phyloP scores from a whole-genome alignment of 30 jellyfish, hydroid and myxozoan genomes.

The Phacellophora camtschatica region DNA sequence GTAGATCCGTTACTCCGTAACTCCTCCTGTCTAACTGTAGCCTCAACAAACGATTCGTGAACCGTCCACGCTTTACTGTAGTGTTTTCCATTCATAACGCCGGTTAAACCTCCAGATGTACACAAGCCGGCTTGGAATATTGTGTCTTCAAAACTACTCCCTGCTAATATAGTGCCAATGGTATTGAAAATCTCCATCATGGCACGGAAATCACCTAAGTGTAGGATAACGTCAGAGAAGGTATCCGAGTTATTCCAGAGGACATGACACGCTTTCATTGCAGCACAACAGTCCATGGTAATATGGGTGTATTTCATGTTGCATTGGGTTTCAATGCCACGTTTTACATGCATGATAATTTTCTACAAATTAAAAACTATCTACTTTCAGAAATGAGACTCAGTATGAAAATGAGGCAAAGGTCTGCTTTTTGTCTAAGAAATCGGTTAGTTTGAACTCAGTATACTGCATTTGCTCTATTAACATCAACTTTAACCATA shows the following conservation, averaged over 20 bases:
- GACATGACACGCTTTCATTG: conserved; percentile 36
- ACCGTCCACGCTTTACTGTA: conserved; percentile 14
- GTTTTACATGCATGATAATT: too few relatives aligned
- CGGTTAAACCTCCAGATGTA: conserved; percentile 27
- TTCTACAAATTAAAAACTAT: too few relatives aligned
- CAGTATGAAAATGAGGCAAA: too few relatives aligned
- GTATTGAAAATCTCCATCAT: conserved; percentile 39
- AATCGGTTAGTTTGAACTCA: too few relatives aligned
- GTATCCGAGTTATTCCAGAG: conserved; percentile 38
- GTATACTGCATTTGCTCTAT: too few relatives aligned
- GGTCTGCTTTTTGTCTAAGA: too few relatives aligned
- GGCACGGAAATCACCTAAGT: conserved; percentile 46
- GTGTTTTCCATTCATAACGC: conserved; percentile 38
- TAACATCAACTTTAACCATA: too few relatives aligned
- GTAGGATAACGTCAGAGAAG: conserved; percentile 19
- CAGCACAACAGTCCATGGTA: conserved; percentile 52
- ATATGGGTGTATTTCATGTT: conserved; percentile 41
- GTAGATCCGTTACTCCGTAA: background rate
- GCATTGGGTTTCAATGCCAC: too few relatives aligned
- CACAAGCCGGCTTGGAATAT: conserved; percentile 20
- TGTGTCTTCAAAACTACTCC: conserved; percentile 27
- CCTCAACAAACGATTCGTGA: conserved; percentile 43
- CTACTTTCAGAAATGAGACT: too few relatives aligned
- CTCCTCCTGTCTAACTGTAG: conserved; percentile 1
- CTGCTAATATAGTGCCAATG: conserved; percentile 18